These are phyloP conservation scores for Peromyscus eremicus DNA, from an alignment of 2,797 vertebrate species.

Conservation along the genomic window DNA sequence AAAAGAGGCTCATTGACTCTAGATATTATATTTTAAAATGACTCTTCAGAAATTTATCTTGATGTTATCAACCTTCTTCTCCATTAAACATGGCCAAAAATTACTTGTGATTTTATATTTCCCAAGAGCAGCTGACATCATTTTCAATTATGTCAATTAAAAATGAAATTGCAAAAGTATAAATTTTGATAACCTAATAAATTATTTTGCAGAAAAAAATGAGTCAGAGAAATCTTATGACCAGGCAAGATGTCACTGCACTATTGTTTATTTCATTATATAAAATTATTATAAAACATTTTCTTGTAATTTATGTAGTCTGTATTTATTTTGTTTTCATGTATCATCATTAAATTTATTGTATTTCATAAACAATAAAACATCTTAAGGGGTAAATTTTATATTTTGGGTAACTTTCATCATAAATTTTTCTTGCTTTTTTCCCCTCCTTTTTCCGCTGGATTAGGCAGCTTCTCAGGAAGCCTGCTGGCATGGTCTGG, in stretches of 20 bases:
- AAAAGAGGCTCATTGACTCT: background rate
- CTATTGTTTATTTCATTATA: background rate
- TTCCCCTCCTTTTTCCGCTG: background rate
- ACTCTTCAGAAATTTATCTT: constrained; percentile 4
- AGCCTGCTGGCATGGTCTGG: background rate
- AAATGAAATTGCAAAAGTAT: background rate
- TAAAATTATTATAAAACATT: constrained; percentile 9
- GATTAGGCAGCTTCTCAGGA: background rate
- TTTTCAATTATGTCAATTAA: background rate
- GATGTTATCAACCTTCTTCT: background rate
- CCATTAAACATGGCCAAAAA: constrained; percentile 15
- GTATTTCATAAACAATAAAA: constrained; percentile 11
- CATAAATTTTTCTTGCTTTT: background rate
- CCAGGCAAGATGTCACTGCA: background rate
- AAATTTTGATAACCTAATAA: background rate
- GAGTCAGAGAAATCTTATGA: constrained; percentile 31
- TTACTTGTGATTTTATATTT: background rate
- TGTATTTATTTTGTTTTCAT: background rate
- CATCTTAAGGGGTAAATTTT: background rate
- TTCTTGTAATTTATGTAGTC: background rate
- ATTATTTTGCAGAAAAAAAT: constrained; percentile 24
- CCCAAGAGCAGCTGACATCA: constrained; percentile 12
- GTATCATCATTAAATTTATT: background rate
- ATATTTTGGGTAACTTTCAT: background rate
- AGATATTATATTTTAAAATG: constrained; percentile 18